phyloP scores from a whole-genome alignment of 2,113 vertebrate species.

The Phyllopteryx taeniolatus region DNA sequence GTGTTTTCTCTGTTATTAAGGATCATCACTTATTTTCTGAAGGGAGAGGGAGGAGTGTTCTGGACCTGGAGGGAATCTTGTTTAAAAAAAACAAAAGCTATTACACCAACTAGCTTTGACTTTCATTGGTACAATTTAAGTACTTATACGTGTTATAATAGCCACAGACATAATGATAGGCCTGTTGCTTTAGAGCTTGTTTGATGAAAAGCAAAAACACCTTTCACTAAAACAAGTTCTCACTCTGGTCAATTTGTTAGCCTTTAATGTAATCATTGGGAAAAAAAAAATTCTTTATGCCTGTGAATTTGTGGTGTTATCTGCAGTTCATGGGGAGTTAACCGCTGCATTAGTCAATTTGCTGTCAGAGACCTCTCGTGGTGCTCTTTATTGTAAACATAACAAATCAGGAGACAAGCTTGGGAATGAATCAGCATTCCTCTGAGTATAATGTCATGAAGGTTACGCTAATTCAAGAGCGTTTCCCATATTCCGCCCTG shows the following conservation, averaged over 20 bases:
- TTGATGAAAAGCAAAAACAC: background rate
- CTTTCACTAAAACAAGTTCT: slow-evolving; percentile 8
- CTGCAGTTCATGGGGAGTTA: slow-evolving; percentile 15
- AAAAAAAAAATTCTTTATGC: background rate
- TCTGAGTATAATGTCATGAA: slow-evolving; percentile 30
- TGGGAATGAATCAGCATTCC: slow-evolving; percentile 58
- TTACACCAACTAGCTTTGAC: background rate
- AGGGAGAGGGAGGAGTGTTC: slow-evolving; percentile 47
- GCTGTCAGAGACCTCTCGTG: slow-evolving; percentile 13
- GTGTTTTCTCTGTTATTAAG: slow-evolving; percentile 33
- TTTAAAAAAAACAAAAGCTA: slow-evolving; percentile 42
- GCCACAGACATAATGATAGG: background rate
- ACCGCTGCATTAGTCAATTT: slow-evolving; percentile 3
- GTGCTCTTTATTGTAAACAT: slow-evolving; percentile 4
- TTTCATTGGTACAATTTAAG: background rate
- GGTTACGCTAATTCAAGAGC: slow-evolving; percentile 34
- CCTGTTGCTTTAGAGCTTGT: background rate
- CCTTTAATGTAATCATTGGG: background rate
- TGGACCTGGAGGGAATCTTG: slow-evolving; percentile 26
- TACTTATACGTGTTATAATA: background rate
- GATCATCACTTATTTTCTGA: slow-evolving; percentile 42
- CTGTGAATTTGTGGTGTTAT: background rate
- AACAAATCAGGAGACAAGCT: slow-evolving; percentile 37
- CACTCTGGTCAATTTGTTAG: background rate
- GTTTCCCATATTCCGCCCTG: slow-evolving; percentile 27